Conservation (phyloP, 2,888 invertebrate genomes). For the Pocota personata region DNA sequence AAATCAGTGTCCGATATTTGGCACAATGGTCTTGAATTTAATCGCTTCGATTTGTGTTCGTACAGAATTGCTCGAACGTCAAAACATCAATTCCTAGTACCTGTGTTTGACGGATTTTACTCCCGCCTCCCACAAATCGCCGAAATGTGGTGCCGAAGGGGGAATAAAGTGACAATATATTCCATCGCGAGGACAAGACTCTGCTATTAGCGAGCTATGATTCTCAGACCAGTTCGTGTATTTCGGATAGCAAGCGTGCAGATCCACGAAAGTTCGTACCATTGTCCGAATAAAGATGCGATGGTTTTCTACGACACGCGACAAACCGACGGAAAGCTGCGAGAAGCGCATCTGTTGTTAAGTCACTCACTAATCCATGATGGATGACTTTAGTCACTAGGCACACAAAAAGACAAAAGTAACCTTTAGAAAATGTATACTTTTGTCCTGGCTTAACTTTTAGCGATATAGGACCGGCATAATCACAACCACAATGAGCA, state of each 20-base stretch:
- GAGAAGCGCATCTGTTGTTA: too few species aligned
- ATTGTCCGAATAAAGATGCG: too few species aligned
- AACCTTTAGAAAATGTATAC: not conserved
- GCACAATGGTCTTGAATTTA: too few species aligned
- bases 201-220: slow-evolving; percentile 16
- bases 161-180: slow-evolving; percentile 58
- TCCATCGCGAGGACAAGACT: slow-evolving; percentile 41
- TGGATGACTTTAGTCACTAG: too few species aligned
- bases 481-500: slow-evolving; percentile 37
- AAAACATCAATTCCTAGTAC: not conserved
- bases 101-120: slow-evolving; percentile 45
- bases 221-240: slow-evolving; percentile 6
- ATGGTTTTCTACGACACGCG: too few species aligned
- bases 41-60: not conserved
- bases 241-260: too few species aligned
- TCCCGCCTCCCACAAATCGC: slow-evolving; percentile 52
- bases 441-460: slow-evolving; percentile 15
- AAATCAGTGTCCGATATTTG: too few species aligned
- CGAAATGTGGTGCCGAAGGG: too few species aligned
- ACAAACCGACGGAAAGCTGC: too few species aligned
- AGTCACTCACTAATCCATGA: too few species aligned
- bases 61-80: not conserved
- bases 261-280: too few species aligned
- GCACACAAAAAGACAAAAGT: too few species aligned
- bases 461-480: slow-evolving; percentile 41